Conservation (phyloP, 1,140 invertebrate species). For the Heterodera schachtii region DNA sequence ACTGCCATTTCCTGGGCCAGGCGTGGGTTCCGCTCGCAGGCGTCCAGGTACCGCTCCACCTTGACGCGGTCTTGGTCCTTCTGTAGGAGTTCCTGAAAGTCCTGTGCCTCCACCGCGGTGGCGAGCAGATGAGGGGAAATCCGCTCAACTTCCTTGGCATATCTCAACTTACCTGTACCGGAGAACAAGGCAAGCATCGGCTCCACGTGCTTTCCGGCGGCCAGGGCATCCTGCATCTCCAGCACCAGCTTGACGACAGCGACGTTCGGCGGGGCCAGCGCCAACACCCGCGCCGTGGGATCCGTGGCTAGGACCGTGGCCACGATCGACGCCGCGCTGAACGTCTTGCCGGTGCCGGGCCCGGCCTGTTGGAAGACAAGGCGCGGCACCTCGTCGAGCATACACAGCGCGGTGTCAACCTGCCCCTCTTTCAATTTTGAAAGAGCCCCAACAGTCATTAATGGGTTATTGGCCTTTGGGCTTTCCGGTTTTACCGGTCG, state of each 20-base stretch:
- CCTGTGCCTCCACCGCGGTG: too few species aligned
- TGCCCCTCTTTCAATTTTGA: neutral
- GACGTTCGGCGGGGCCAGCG: constrained; percentile 7
- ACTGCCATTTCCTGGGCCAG: too few species aligned
- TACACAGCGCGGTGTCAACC: neutral
- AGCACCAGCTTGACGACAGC: constrained; percentile 5
- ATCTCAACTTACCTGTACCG: too few species aligned
- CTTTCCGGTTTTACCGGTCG: too few species aligned
- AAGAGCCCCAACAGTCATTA: neutral
- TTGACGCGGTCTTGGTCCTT: too few species aligned
- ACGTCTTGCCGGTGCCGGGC: neutral
- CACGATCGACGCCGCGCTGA: neutral
- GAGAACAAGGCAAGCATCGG: neutral
- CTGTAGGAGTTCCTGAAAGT: too few species aligned
- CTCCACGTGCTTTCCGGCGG: neutral
- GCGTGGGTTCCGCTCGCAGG: too few species aligned
- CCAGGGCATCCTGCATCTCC: neutral
- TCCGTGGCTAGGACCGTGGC: neutral
- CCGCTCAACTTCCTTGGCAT: too few species aligned
- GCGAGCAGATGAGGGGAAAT: too few species aligned
- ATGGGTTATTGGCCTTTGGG: neutral
- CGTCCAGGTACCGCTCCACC: too few species aligned
- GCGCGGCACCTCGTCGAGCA: neutral
- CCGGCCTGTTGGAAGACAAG: neutral
- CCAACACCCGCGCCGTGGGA: neutral